Evolutionary conservation across 2,888 invertebrate genomes (phyloP).

Genomic region (Eristalinus sepulchralis): DNA sequence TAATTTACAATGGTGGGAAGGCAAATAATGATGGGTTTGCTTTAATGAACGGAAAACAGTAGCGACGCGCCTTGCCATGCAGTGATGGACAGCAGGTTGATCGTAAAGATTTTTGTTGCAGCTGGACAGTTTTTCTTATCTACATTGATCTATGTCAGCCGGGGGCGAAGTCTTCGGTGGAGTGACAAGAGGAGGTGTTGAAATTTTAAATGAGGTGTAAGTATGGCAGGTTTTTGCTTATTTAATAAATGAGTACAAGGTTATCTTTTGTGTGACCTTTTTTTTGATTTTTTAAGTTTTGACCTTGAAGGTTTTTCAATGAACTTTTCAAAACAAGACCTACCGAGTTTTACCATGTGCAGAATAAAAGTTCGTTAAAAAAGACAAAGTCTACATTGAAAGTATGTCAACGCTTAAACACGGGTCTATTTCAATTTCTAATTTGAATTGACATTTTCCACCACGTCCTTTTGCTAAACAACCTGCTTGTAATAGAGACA

Average conservation of each 20-base stretch:
- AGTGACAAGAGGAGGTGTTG: background rate
- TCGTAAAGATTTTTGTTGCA: background rate
- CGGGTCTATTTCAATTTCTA: too few species aligned
- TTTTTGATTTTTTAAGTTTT: too few species aligned
- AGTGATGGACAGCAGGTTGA: background rate
- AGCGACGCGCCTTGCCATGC: background rate
- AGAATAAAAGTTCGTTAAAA: too few species aligned
- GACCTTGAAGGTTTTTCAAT: too few species aligned
- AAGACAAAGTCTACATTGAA: too few species aligned
- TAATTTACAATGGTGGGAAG: slow-evolving; percentile 14
- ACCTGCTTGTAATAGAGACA: too few species aligned
- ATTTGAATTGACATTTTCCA: too few species aligned
- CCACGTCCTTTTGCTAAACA: too few species aligned
- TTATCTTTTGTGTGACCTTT: background rate
- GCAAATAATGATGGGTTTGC: background rate
- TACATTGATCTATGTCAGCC: background rate
- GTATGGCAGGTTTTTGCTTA: background rate
- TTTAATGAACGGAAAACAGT: background rate
- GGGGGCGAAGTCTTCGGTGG: background rate
- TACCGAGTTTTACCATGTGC: too few species aligned
- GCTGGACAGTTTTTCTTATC: background rate
- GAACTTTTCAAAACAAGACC: too few species aligned
- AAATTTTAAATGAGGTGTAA: background rate
- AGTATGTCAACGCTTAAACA: too few species aligned
- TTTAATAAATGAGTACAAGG: background rate